These are phyloP conservation scores for Camelus bactrianus DNA, from an alignment of 2,113 vertebrate species.

Conservation along the genomic window DNA sequence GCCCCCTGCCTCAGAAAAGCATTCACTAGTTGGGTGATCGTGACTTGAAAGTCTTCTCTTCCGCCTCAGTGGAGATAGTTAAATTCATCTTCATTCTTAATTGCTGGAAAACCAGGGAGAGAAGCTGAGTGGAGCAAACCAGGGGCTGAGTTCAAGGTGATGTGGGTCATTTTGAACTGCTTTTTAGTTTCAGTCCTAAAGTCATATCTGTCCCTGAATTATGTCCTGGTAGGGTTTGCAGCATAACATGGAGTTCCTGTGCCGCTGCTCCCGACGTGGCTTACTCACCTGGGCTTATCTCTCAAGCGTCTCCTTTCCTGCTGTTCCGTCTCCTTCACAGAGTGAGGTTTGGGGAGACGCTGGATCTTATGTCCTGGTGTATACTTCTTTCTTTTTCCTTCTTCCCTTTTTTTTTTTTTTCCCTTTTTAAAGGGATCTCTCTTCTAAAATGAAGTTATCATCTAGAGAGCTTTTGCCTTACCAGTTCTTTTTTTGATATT, in stretches of 20 bases:
- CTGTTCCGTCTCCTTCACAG: not conserved
- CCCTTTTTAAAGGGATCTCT: not conserved
- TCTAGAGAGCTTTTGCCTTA: not conserved
- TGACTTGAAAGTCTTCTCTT: not conserved
- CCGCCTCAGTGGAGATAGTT: not conserved
- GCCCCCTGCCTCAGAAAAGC: not conserved
- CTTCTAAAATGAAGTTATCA: not conserved
- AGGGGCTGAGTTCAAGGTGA: not conserved
- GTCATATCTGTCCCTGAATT: not conserved
- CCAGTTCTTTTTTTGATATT: not conserved
- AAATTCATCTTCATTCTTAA: not conserved
- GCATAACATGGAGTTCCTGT: not conserved
- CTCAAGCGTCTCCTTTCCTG: not conserved
- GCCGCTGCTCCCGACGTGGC: not conserved
- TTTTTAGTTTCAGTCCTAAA: constrained; percentile 15
- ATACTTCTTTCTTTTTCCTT: not conserved
- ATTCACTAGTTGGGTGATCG: not conserved
- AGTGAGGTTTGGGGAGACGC: not conserved
- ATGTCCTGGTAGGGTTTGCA: not conserved
- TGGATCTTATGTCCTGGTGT: not conserved
- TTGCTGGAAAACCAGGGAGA: not conserved
- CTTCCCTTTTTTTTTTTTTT: not conserved
- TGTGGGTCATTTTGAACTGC: not conserved
- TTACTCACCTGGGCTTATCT: not conserved
- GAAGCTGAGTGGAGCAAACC: not conserved